phyloP scores from a whole-genome alignment of 1,140 invertebrate species.

The Hylaeus anthracinus region DNA sequence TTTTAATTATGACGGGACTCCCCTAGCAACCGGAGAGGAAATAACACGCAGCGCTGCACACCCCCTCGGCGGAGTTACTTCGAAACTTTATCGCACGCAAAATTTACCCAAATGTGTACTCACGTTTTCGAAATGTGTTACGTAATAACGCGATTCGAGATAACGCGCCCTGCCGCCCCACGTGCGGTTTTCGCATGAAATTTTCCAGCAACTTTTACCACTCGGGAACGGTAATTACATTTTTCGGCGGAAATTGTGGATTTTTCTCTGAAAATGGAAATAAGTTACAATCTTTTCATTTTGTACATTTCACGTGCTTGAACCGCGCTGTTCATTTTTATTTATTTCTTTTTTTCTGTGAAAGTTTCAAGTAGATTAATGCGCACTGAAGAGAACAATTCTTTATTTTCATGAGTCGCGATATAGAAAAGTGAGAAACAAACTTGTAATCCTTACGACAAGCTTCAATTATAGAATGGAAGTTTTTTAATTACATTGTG shows the following conservation, averaged over 20 bases:
- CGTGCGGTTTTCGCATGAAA: background rate
- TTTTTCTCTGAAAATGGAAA: background rate
- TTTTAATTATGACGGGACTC: conserved; percentile 36
- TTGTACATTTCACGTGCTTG: no score
- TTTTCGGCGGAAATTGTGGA: background rate
- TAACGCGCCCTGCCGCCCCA: background rate
- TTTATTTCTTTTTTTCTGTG: no score
- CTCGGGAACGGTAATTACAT: background rate
- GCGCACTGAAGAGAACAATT: no score
- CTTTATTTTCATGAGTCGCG: no score
- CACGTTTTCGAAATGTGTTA: background rate
- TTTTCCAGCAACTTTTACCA: background rate
- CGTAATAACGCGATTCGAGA: background rate
- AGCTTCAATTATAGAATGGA: no score
- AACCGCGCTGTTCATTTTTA: no score
- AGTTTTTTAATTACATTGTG: no score
- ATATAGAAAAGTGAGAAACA: no score
- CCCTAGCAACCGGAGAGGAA: conserved; percentile 9
- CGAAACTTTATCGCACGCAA: conserved; percentile 3
- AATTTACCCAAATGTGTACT: background rate
- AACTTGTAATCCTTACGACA: no score
- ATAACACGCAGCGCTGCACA: background rate
- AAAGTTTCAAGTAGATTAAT: no score
- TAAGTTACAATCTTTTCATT: no score
- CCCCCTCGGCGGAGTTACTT: conserved; percentile 4